Conservation (phyloP, 2,888 invertebrate species). For the Lasiommata megera region DNA sequence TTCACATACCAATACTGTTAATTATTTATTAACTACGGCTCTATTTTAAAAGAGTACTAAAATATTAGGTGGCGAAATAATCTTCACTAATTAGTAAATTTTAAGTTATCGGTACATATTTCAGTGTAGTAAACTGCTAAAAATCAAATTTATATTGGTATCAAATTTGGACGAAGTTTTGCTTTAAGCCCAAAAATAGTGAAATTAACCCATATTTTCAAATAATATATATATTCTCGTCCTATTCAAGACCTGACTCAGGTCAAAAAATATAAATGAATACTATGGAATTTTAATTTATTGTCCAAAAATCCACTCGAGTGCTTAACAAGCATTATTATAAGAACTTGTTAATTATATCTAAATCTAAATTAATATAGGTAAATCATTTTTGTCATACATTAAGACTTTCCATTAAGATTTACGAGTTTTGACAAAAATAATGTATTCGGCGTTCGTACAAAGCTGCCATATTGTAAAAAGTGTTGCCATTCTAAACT, state of each 20-base stretch:
- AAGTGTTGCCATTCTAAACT: slow-evolving; percentile 76
- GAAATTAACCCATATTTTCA: too few species aligned
- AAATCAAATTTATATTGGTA: background rate
- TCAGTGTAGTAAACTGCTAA: background rate
- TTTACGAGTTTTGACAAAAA: slow-evolving; percentile 38
- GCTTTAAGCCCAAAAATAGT: too few species aligned
- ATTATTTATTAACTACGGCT: background rate
- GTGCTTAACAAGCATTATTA: slow-evolving; percentile 14
- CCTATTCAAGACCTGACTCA: slow-evolving; percentile 39
- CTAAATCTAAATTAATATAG: slow-evolving; percentile 18
- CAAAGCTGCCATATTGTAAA: slow-evolving; percentile 71
- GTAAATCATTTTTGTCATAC: slow-evolving; percentile 22
- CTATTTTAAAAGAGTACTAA: background rate
- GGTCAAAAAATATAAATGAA: slow-evolving; percentile 37
- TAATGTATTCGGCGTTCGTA: slow-evolving; percentile 48
- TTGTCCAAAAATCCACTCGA: slow-evolving; percentile 13
- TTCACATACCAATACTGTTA: background rate
- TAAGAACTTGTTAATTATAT: slow-evolving; percentile 13
- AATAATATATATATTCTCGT: slow-evolving; percentile 24
- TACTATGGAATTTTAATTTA: slow-evolving; percentile 16
- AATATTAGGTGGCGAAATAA: background rate
- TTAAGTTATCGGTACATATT: background rate
- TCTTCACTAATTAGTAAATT: background rate
- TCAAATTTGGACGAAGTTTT: too few species aligned
- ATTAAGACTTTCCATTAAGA: slow-evolving; percentile 26